Percentiles rank a stretch among this genome's conserved stretches.
phyloP scores from a whole-genome alignment of 2,113 vertebrate genomes.

The Nesospiza acunhae region DNA sequence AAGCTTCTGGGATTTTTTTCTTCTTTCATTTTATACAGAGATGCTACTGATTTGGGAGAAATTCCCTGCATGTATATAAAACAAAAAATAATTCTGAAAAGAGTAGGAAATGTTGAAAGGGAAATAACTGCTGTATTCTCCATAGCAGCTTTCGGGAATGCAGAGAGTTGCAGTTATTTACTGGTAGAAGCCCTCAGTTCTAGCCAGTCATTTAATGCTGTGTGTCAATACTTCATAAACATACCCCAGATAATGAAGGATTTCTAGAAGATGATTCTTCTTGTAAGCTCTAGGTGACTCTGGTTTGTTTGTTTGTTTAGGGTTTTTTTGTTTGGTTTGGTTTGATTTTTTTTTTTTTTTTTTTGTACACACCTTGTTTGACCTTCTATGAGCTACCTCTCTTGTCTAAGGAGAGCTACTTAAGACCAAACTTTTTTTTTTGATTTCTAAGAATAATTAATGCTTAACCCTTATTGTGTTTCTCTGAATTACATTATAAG shows the following conservation, averaged over 20 bases:
- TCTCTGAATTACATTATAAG: neutral
- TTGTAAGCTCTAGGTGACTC: neutral
- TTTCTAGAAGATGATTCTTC: neutral
- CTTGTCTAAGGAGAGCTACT: neutral
- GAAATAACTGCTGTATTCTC: neutral
- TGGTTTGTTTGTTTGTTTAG: neutral
- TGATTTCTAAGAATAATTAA: neutral
- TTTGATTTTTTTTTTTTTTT: neutral
- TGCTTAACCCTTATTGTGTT: neutral
- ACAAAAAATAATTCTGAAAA: neutral
- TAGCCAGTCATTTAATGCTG: neutral
- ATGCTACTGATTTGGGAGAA: neutral
- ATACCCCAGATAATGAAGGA: neutral
- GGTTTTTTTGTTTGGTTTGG: neutral
- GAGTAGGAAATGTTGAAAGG: neutral
- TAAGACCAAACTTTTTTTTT: neutral
- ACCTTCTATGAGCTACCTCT: neutral
- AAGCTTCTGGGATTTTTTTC: conserved; percentile 6
- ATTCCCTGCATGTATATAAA: neutral
- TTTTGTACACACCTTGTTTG: neutral
- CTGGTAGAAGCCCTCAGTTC: neutral
- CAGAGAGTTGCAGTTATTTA: neutral
- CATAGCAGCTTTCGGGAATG: neutral
- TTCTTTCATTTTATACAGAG: neutral
- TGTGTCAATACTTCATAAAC: neutral